Evolutionary conservation across 1,140 invertebrate species (phyloP), one percentile per base, ranked within the genome.

Genomic region (Odontomachus brunneus): DNA sequence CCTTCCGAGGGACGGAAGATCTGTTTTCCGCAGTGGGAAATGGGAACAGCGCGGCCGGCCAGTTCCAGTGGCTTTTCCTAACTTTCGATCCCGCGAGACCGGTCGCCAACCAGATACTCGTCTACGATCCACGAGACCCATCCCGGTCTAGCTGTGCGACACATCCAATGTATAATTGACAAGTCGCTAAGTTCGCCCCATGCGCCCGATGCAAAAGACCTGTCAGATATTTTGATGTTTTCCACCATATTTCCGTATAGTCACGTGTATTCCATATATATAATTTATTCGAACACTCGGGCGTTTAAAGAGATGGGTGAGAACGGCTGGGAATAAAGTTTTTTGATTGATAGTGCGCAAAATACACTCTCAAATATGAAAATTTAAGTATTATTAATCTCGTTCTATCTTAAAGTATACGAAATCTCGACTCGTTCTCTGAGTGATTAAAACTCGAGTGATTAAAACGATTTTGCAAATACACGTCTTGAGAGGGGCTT

Each of bases 61-160:
- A 88, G 84, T 74, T 88, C 76, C 88, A 86, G 89, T 90, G 85
- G 84, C 67, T 91, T 89, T 86, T 82, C 82, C 83, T 89, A 93
- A 92, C 89, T 92, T 91, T 83, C 62, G 73, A 69, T 87, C 88
- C 87, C 76, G 44, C 62, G 87, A 84, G 91, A 88, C 62, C 85
- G 84, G 84, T 87, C 88, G 57, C 29, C 29, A 5, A 33, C 66
- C 78, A 75, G 71, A 86, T 80, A 73, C 33, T 65, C 73, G 60
- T 69, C 60, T 67, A 55, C 71, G 76, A 55, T 74, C 57, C 57
- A 26, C 59, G 59, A 73, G 72, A 63, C 48, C 65, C 22, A 65
- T 71, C 38, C 55, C 44, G 60, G 24, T 65, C 38, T 33, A 76
- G n/a, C 38, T 29, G 38, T 15, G 49, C 82, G 15, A 26, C 53